Evolutionary conservation across 2,113 vertebrate genomes (phyloP), one percentile per base, ranked within the genome.

Genomic region (Mastomys coucha): DNA sequence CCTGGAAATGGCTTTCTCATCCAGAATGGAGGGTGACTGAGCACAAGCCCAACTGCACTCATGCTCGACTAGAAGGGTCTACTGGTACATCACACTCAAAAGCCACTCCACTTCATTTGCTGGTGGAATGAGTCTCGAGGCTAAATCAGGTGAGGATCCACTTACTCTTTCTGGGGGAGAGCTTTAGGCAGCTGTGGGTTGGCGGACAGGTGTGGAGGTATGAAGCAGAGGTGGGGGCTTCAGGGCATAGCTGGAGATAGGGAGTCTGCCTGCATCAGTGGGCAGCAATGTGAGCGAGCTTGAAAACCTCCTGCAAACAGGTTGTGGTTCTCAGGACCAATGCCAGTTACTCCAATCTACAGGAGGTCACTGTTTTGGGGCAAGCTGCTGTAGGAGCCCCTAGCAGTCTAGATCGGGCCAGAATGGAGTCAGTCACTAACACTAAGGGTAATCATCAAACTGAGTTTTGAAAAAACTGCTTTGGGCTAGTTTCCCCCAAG

Each of bases 1-100:
- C 56, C 33, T 33, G 89, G 94, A 96, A 94, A 96, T 24, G 93
- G 93, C 76, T 93, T 95, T 96, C 92, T 82, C 42, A 42, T 88
- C 56, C 70, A 87, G 76, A 69, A 58, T 26, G 69, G 70, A 76
- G 84, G 49, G 60, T 76, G 94, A 96, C 11, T 58, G 89, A 93
- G 91, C 51, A 45, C 45, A 70, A 93, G 75, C 73, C 89, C 94
- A 91, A 72, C 20, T 31, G 3, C 33, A 65, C 80, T 45, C 39
- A 0, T 45, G 67, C 91, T 86, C 42, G 42, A 45, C 67, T 39
- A 72, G 72, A 81, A 82, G 87, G 45, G 12, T 67, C 56, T 90
- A 63, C 45, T 93, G 84, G 88, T 49, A 88, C 72, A 84, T 49
- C 45, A 76, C 58, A 63, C 84, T 65, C 58, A 31, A 65, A 85